Conservation (phyloP, 2,113 vertebrate genomes). For the Brachionichthys hirsutus region DNA sequence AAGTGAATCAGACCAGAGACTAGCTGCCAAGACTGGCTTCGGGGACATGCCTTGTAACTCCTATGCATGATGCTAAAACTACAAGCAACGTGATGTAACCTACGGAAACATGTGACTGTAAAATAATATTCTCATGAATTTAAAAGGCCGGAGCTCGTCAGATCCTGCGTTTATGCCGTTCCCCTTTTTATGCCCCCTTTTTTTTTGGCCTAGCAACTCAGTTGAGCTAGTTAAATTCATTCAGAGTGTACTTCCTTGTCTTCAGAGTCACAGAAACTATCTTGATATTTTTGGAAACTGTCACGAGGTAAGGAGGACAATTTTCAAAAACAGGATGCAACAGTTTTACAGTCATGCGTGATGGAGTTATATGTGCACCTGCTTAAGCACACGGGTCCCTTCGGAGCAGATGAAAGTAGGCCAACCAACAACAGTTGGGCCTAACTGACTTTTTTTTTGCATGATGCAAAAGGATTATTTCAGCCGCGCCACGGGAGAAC, state of each 20-base stretch:
- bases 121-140: too few species aligned
- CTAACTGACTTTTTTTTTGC: neutral
- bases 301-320: neutral
- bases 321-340: conserved; percentile 39
- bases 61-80: too few species aligned
- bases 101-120: too few species aligned
- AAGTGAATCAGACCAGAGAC: too few species aligned
- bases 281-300: conserved; percentile 19
- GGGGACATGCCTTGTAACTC: too few species aligned
- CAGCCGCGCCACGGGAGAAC: conserved; percentile 54
- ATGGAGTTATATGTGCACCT: conserved; percentile 21
- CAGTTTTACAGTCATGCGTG: conserved; percentile 10
- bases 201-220: neutral
- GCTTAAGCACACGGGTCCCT: conserved; percentile 28
- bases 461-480: conserved; percentile 53
- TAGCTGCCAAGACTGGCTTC: too few species aligned
- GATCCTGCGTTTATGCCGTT: too few species aligned
- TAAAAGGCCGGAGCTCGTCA: too few species aligned
- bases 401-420: conserved; percentile 60
- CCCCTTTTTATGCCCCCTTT: neutral
- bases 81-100: too few species aligned
- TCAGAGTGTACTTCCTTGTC: neutral
- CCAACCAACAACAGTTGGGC: conserved; percentile 27
- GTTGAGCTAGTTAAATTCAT: neutral
- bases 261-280: neutral